A percentile compares a stretch with the other conserved stretches of the same genome.
Evolutionary conservation across 2,113 vertebrate species (phyloP).

Genomic region (Callospermophilus lateralis): DNA sequence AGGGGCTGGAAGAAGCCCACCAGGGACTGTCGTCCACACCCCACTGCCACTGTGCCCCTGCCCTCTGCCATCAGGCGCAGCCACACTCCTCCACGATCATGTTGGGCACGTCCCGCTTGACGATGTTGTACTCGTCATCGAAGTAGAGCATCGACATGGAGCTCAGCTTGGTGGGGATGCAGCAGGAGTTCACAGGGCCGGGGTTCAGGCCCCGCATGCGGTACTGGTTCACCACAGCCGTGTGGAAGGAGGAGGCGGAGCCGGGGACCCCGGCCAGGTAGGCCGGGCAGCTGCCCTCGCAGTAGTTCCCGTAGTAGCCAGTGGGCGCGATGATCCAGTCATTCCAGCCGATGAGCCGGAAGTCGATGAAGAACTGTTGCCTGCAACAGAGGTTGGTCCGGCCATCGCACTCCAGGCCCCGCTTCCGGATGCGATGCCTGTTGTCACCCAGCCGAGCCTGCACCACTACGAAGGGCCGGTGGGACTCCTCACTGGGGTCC

Average conservation of each 20-base stretch:
- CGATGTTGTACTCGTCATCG: conserved; percentile 99
- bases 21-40: conserved; percentile 73
- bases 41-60: conserved; percentile 59
- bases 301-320: conserved; percentile 99
- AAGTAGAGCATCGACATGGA: conserved; percentile 99
- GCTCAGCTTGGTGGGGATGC: conserved; percentile 99
- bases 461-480: conserved; percentile 98
- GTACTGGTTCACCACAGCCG: conserved; percentile 99
- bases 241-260: conserved; percentile 98
- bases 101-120: conserved; percentile 99
- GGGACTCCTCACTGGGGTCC: conserved; percentile 94
- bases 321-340: conserved; percentile 99
- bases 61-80: conserved; percentile 93
- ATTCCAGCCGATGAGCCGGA: conserved; percentile 98
- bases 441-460: conserved; percentile 94
- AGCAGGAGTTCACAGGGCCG: conserved; percentile 98
- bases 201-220: conserved; percentile 98
- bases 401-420: conserved; percentile 98
- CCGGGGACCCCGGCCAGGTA: conserved; percentile 98
- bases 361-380: conserved; percentile 99
- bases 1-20: conserved; percentile 83
- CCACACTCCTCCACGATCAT: conserved; percentile 99
- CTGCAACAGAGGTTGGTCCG: conserved; percentile 97
- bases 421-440: conserved; percentile 98
- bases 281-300: conserved; percentile 98